Base-by-base conservation (phyloP, 2,888 invertebrate species). In the Dione juno region DNA sequence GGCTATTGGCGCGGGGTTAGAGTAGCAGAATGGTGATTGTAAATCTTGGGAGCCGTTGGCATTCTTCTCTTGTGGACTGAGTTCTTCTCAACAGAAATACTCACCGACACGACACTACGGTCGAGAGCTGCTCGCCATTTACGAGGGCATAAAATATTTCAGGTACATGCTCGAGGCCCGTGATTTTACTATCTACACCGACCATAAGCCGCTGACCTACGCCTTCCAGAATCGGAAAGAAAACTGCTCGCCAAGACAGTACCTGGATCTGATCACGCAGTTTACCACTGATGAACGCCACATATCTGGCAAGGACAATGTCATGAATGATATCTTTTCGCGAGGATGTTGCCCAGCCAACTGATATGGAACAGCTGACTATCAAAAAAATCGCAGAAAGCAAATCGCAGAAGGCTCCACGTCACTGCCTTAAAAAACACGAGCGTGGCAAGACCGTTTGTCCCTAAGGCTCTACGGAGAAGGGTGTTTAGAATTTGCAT, bases 31-130 rank as follows among this genome's bases (percentile, higher is more conserved):
- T 3, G 8, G 8, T 8, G 37, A 37, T 37, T 3, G 37, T 37
- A n/a, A n/a, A n/a, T n/a, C n/a, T n/a, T 37, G 37, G 37, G 5
- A 37, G 37, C 37, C 37, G 8, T 8, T 37, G 5, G 37, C 37
- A 8, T 37, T 37, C 67, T 87, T 84, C 67, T 85, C 84, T 2
- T 75, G 76, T 37, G 85, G 82, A 43, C 72, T 88, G 0, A 78
- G 72, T 8, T 57, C 77, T 14, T 67, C 83, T 0, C 80, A 89
- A 71, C 53, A 21, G 5, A 85, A 83, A n/a, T 79, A 80, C 80
- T 76, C 79, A 16, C 78, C 83, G 0, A n/a, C n/a, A n/a, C n/a
- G n/a, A n/a, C n/a, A n/a, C n/a, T 88, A 87, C 70, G 86, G 89
- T 64, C 43, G 85, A 3, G 85, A 88, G 74, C 77, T 90, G 0